A percentile compares a stretch with the other conserved stretches of the same genome.
phyloP scores from a whole-genome alignment of 2,113 vertebrate species.

The mouse (Mus musculus) region GRCm39 chr2:146648001-146648500 shows the following conservation, averaged over 20 bases:
- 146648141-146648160: background rate
- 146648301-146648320: background rate
- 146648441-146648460: too few species aligned
- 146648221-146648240: too few species aligned
- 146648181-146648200: background rate
- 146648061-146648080: background rate
- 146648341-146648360: background rate
- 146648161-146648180: background rate
- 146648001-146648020: background rate
- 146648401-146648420: background rate
- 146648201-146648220: background rate
- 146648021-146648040: background rate
- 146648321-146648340: background rate
- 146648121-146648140: background rate
- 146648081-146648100: background rate
- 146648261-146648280: background rate
- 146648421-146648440: too few species aligned
- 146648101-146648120: background rate
- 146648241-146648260: background rate
- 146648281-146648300: background rate
- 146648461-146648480: too few species aligned
- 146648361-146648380: background rate
- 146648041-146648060: accelerated
- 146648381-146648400: background rate
- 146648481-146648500: too few species aligned